Percentiles rank a stretch among this genome's conserved stretches.
These are phyloP conservation scores for Caenorhabditis sulstoni DNA, from an alignment of 2,888 invertebrate genomes.

Conservation along the genomic window DNA sequence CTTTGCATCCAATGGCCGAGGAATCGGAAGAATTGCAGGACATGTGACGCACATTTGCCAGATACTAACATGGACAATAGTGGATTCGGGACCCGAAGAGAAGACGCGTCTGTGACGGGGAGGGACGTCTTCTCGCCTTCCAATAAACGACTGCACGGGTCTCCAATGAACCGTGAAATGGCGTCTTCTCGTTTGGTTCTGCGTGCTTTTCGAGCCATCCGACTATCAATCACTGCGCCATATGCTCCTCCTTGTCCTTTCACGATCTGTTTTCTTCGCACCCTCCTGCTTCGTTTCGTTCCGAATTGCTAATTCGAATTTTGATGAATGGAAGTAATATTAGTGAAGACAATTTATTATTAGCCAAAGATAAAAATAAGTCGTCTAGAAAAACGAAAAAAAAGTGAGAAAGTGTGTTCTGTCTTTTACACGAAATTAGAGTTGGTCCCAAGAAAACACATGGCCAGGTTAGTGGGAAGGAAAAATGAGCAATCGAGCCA, in stretches of 20 bases:
- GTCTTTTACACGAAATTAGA: slow-evolving; percentile 47
- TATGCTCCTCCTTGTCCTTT: slow-evolving; percentile 30
- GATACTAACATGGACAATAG: slow-evolving; percentile 64
- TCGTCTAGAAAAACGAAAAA: slow-evolving; percentile 21
- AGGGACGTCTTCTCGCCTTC: slow-evolving; percentile 10
- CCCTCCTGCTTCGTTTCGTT: too few relatives aligned
- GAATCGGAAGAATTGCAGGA: slow-evolving; percentile 33
- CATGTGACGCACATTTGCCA: slow-evolving; percentile 59
- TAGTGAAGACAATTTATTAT: slow-evolving; percentile 45
- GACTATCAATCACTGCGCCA: slow-evolving; percentile 55
- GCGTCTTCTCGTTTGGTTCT: slow-evolving; percentile 6
- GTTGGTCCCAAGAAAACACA: slow-evolving; percentile 55
- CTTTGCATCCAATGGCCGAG: background rate
- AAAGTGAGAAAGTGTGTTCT: slow-evolving; percentile 13
- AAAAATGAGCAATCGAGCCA: slow-evolving; percentile 12
- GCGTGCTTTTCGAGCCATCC: slow-evolving; percentile 7
- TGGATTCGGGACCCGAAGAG: slow-evolving; percentile 52
- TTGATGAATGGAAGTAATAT: slow-evolving; percentile 12
- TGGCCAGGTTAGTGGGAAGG: slow-evolving; percentile 7
- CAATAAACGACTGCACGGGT: slow-evolving; percentile 4
- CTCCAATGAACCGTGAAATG: slow-evolving; percentile 49
- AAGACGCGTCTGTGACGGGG: slow-evolving; percentile 39
- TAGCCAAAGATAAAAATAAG: slow-evolving; percentile 12
- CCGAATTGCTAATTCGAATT: slow-evolving; percentile 4
- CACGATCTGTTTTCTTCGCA: slow-evolving; percentile 31